A percentile compares a stretch with the other conserved stretches of the same genome.
phyloP scores from a whole-genome alignment of 2,113 vertebrate species.

The Nyctibius bracteatus region DNA sequence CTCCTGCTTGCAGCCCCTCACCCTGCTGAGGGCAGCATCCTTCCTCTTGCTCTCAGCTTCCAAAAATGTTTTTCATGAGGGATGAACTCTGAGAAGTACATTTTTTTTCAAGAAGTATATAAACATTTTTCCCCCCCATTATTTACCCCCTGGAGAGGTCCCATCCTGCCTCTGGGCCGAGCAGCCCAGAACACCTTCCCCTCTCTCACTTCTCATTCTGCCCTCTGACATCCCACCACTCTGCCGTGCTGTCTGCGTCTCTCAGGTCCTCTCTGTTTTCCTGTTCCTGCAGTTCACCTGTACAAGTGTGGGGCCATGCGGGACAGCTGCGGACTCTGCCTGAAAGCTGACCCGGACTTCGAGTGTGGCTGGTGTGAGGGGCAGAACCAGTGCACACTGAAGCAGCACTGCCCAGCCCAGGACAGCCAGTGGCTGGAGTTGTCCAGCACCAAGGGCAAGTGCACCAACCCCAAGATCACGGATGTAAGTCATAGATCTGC shows the following conservation, averaged over 20 bases:
- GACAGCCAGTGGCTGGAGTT: constrained; percentile 91
- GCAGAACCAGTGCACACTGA: constrained; percentile 89
- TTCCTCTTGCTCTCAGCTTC: background rate
- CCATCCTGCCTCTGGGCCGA: rapidly evolving
- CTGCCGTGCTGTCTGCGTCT: background rate
- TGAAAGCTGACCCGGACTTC: constrained; percentile 93
- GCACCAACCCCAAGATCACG: constrained; percentile 94
- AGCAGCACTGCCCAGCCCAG: constrained; percentile 88
- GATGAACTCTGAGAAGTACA: rapidly evolving
- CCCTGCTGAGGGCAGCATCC: background rate
- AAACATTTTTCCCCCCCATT: rapidly evolving
- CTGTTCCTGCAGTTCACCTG: constrained; percentile 83
- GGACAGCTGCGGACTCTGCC: constrained; percentile 94
- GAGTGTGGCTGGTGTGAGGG: constrained; percentile 94
- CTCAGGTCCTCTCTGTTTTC: background rate
- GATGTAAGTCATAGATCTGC: constrained; percentile 78
- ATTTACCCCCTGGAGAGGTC: background rate
- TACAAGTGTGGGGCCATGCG: constrained; percentile 95
- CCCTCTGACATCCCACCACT: rapidly evolving
- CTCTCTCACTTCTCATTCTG: rapidly evolving
- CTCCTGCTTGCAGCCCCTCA: background rate
- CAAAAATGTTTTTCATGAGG: background rate
- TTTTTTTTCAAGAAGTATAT: background rate
- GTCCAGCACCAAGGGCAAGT: constrained; percentile 91
- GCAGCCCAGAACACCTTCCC: background rate